Conservation (phyloP, 2,888 invertebrate genomes). For the Cryptocheilus praepositus region DNA sequence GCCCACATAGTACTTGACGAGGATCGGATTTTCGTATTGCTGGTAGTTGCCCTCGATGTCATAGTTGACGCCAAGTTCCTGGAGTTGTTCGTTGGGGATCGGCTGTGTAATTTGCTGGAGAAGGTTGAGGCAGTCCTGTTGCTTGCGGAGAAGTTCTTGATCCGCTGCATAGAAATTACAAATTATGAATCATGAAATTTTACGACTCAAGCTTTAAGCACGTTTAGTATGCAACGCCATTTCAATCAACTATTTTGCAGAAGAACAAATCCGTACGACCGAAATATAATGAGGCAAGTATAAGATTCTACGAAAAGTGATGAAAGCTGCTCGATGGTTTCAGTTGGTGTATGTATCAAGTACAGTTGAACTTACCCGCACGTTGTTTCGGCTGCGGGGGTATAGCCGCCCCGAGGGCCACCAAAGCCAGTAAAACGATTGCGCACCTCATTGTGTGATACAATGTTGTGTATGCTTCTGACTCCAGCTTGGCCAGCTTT, state of each 20-base stretch:
- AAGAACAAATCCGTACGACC: background rate
- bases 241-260: background rate
- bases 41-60: conserved; percentile 79
- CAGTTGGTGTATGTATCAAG: conserved; percentile 23
- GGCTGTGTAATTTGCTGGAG: conserved; percentile 81
- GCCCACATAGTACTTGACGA: conserved; percentile 77
- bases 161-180: conserved; percentile 74
- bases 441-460: conserved; percentile 67
- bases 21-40: conserved; percentile 76
- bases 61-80: conserved; percentile 78
- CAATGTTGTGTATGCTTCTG: conserved; percentile 63
- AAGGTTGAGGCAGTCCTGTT: conserved; percentile 72
- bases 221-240: background rate
- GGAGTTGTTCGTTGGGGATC: conserved; percentile 76
- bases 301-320: background rate
- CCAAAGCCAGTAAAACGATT: conserved; percentile 67
- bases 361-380: conserved; percentile 66
- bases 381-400: conserved; percentile 55
- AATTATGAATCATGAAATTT: conserved; percentile 20
- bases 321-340: background rate
- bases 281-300: background rate
- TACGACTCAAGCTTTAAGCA: too few species aligned
- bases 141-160: conserved; percentile 77
- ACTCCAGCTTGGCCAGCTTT: conserved; percentile 54
- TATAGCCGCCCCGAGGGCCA: conserved; percentile 65